Base-by-base conservation (phyloP, 2,888 invertebrate genomes). In the Nycteola revayana region DNA sequence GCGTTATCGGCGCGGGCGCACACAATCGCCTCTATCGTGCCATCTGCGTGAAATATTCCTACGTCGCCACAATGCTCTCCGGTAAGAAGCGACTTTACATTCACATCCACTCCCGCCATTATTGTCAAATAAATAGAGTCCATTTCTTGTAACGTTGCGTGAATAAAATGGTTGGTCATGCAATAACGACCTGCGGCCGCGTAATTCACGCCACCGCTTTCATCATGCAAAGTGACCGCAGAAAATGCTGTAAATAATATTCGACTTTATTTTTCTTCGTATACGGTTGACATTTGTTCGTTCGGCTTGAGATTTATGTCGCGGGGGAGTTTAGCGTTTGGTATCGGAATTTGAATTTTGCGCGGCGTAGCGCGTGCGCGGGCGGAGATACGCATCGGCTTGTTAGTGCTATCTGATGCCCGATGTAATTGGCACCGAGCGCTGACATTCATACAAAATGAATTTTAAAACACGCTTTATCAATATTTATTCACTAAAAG, bases 331-430 rank as follows among this genome's bases (percentile, higher is more conserved):
- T 59, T 59, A 59, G 66, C 57, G 66, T 68, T 70, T 64, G 70
- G 67, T 75, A 71, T 69, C 58, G 75, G 73, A 80, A 83, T 85
- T 84, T 85, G 84, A 85, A 84, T 84, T 60, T 56, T 30, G 53
- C 42, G 40, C 49, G 53, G 60, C 50, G 56, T 56, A 60, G 57
- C 45, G 44, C 43, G 40, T 49, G 47, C 52, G 64, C 35, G 60
- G 54, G 41, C 38, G 40, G 45, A 62, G 86, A 86, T 86, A 86
- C 76, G 74, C 79, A 87, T 87, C 87, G 81, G 57, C 85, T 87
- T 83, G 87, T 87, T 87, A 86, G 82, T 75, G 79, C 62, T 85
- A 87, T 87, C 87, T 67, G 86, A 85, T 85, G 80, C 69, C 66
- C 75, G 76, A 62, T 63, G 87, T 87, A 87, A 87, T 87, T 87